These are phyloP conservation scores for Bergia sp. DNA, from an alignment of 92 coral and sea anemone genomes.

Conservation along the genomic window DNA sequence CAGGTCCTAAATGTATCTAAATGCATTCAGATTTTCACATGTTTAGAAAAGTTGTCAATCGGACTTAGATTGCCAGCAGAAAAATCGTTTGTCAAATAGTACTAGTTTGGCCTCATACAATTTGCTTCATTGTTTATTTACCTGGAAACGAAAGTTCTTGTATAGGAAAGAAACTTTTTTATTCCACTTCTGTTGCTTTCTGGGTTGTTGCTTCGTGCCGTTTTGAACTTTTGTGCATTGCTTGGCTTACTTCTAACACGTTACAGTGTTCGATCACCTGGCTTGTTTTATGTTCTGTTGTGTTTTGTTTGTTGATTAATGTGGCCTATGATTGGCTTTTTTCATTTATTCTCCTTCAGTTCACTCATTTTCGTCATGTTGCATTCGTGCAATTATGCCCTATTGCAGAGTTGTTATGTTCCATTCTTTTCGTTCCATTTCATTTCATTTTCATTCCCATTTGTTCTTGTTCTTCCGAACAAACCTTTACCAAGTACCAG, in stretches of 20 bases:
- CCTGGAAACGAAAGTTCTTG: too few species aligned
- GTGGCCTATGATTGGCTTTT: not conserved
- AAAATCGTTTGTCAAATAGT: too few species aligned
- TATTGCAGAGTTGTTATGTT: not conserved
- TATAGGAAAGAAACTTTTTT: too few species aligned
- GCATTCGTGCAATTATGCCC: not conserved
- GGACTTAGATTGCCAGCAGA: too few species aligned
- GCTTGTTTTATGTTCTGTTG: not conserved
- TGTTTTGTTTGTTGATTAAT: not conserved
- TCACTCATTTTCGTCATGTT: not conserved
- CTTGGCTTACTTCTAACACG: not conserved
- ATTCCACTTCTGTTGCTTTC: too few species aligned
- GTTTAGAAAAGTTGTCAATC: not conserved
- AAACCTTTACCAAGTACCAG: not conserved
- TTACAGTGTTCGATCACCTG: not conserved
- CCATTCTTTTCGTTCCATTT: slow-evolving; percentile 21
- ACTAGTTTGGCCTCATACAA: too few species aligned
- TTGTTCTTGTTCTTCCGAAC: not conserved
- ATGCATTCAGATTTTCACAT: too few species aligned
- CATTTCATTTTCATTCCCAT: slow-evolving; percentile 20
- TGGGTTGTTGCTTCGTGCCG: too few species aligned
- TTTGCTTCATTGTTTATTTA: too few species aligned
- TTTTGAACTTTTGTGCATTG: not conserved
- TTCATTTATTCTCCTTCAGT: not conserved
- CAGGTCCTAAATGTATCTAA: not conserved